These are phyloP conservation scores for Antechinus flavipes DNA, from an alignment of 2,113 vertebrate species.

Conservation along the genomic window DNA sequence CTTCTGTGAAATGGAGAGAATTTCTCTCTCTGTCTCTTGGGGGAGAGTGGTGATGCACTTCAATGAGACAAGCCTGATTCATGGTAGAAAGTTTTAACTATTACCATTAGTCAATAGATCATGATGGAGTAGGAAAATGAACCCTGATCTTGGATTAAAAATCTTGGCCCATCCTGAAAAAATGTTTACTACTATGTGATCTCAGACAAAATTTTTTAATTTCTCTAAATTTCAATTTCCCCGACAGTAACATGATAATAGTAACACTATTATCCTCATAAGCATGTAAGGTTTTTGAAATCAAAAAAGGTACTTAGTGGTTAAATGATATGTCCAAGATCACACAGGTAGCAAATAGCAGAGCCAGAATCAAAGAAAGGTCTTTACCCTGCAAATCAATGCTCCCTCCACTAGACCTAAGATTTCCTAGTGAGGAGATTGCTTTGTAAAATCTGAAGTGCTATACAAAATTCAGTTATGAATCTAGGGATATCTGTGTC, in stretches of 20 bases:
- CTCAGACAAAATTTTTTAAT: neutral
- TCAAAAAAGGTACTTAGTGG: neutral
- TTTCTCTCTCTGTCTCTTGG: neutral
- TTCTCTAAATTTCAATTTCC: neutral
- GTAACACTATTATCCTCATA: neutral
- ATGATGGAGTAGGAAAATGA: neutral
- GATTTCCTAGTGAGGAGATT: neutral
- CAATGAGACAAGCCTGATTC: neutral
- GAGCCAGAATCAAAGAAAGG: neutral
- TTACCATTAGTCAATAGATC: neutral
- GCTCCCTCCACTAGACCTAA: neutral
- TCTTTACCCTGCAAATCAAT: neutral
- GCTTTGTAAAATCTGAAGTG: neutral
- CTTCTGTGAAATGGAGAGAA: constrained; percentile 32
- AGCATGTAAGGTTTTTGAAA: neutral
- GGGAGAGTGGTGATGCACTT: neutral
- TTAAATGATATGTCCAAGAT: neutral
- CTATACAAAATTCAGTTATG: neutral
- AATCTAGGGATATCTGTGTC: neutral
- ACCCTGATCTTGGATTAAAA: neutral
- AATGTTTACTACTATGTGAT: neutral
- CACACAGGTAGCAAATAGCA: neutral
- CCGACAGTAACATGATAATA: neutral
- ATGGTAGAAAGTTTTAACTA: neutral
- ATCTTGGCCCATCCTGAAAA: neutral